Percentiles rank a stretch among this genome's conserved stretches.
Evolutionary conservation across 2,888 invertebrate genomes (phyloP).

Genomic region (Chironomus tentans): DNA sequence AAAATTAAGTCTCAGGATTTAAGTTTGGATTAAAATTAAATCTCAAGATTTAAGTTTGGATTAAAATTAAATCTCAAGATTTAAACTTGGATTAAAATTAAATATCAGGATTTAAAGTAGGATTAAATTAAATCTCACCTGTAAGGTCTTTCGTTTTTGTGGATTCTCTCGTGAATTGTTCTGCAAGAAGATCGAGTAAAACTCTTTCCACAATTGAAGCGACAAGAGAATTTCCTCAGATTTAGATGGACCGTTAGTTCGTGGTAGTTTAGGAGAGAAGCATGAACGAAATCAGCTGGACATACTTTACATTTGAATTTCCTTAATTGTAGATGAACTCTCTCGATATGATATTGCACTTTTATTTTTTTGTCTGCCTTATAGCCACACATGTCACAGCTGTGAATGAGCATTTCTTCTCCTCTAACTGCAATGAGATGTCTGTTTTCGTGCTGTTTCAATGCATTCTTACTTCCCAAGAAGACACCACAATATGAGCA

Average conservation of each 20-base stretch:
- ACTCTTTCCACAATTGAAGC: background rate
- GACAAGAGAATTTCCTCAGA: background rate
- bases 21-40: too few relatives aligned
- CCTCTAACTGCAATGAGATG: background rate
- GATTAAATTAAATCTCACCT: background rate
- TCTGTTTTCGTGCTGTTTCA: background rate
- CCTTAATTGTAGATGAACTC: background rate
- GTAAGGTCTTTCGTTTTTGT: background rate
- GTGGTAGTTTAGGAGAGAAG: background rate
- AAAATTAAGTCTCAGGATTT: background rate
- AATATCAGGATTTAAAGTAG: background rate
- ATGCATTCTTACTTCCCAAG: background rate
- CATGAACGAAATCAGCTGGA: background rate
- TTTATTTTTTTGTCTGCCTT: background rate
- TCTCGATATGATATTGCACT: background rate
- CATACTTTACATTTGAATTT: slow-evolving; percentile 1
- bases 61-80: too few relatives aligned
- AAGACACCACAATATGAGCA: background rate
- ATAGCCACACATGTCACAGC: background rate
- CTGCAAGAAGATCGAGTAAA: background rate
- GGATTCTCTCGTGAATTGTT: background rate
- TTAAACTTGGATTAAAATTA: background rate
- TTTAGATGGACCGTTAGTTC: background rate
- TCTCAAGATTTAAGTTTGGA: too few relatives aligned
- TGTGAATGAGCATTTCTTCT: background rate